Percentiles rank a stretch among this genome's conserved stretches.
phyloP scores from a whole-genome alignment of 2,797 vertebrate genomes.

The Acropternis orthonyx region DNA sequence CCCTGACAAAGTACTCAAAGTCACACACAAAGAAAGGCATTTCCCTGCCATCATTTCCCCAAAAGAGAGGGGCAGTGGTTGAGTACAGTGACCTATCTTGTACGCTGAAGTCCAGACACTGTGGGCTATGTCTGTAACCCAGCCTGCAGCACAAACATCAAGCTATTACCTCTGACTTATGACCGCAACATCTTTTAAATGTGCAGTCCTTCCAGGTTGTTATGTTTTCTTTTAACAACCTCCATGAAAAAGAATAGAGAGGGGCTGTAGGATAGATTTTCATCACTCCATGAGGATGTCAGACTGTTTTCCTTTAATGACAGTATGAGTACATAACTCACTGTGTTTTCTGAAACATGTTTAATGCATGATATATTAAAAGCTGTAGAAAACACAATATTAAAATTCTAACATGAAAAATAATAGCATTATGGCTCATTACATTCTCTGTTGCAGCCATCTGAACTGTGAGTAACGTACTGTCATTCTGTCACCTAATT shows the following conservation, averaged over 20 bases:
- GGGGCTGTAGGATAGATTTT: neutral
- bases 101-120: neutral
- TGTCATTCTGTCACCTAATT: conserved; percentile 63
- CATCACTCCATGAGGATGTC: conserved; percentile 40
- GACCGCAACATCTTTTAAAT: neutral
- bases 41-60: neutral
- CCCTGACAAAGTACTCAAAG: neutral
- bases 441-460: conserved; percentile 56
- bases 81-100: neutral
- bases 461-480: conserved; percentile 70
- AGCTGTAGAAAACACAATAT: conserved; percentile 67
- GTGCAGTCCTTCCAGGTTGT: neutral
- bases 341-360: conserved; percentile 52
- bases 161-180: conserved; percentile 13
- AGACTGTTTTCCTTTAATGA: conserved; percentile 51
- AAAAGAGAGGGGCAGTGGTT: neutral
- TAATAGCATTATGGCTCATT: conserved; percentile 75
- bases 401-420: conserved; percentile 75
- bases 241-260: conserved; percentile 4
- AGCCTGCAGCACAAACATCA: neutral
- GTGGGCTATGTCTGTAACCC: conserved; percentile 1
- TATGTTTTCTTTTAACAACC: conserved; percentile 17
- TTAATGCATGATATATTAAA: conserved; percentile 74
- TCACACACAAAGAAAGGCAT: neutral
- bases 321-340: conserved; percentile 49